Evolutionary conservation across 2,797 vertebrate genomes (phyloP).

Genomic region (Xyrichtys novacula): DNA sequence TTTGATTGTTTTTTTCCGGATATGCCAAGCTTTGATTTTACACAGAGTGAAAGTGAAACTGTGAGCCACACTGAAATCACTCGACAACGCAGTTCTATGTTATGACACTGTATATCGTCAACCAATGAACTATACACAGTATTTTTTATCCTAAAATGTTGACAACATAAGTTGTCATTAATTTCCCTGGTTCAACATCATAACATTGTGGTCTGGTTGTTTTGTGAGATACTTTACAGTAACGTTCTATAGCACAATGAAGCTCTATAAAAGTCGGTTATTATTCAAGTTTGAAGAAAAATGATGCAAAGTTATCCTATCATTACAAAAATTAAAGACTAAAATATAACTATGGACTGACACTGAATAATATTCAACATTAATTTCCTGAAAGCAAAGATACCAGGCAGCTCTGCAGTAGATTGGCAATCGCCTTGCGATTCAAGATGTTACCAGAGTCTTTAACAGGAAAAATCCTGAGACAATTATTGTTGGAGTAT

Average conservation of each 20-base stretch:
- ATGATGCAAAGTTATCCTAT: neutral
- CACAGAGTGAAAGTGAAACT: neutral
- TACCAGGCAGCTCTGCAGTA: neutral
- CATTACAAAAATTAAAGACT: neutral
- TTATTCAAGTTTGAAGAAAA: constrained; percentile 1
- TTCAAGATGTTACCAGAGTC: neutral
- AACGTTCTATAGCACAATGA: neutral
- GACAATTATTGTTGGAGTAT: neutral
- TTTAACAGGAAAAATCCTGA: too few relatives aligned
- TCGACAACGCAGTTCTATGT: neutral
- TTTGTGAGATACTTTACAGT: neutral
- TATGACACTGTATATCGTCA: neutral
- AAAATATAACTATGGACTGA: neutral
- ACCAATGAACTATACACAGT: too few relatives aligned
- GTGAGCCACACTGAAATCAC: constrained; percentile 3
- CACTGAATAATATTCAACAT: neutral
- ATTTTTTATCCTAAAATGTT: too few relatives aligned
- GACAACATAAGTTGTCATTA: too few relatives aligned
- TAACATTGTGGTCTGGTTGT: neutral
- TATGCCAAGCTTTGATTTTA: neutral
- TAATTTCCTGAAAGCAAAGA: neutral
- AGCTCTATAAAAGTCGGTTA: constrained; percentile 10
- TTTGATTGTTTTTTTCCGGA: neutral
- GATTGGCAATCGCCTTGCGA: too few relatives aligned
- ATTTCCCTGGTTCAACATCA: neutral